Evolutionary conservation across 1,140 invertebrate species (phyloP), one percentile per base, ranked within the genome.

Genomic region (Xylocopa sonorina): DNA sequence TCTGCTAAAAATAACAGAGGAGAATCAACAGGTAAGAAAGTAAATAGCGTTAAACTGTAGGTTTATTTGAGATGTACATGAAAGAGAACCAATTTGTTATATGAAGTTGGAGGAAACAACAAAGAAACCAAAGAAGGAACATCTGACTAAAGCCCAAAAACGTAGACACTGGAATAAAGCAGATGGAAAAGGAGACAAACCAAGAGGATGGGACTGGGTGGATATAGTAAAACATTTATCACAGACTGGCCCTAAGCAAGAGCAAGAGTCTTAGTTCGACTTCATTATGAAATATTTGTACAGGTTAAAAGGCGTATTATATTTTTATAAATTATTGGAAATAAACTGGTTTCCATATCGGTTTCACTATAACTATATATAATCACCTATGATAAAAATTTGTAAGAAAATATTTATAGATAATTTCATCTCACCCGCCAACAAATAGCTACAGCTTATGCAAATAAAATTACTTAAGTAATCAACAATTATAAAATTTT

Each of bases 171-270:
- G 97, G 96, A 97, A 98, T 89, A 93, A 95, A 80, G 93, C 96
- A 0, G 97, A 98, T 93, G 93, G 94, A 14, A 96, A 96, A 79
- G 97, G 97, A 2, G 97, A 98, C 85, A 95, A 95, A 82, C 96
- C 97, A 1, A 93, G 98, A 38, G 98, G 98, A 3, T 98, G 96
- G 95, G 95, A 99, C 92, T 99, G 98, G 98, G 96, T 99, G 5
- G 98, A 99, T 90, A 95, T 99, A 78, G 95, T 99, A 38, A 98
- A 98, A 93, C 98, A 99, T 93, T 94, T 99, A 50, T 97, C 97
- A n/a, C 98, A 99, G 90, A 96, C 95, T 77, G 96, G 96, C 60
- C 91, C 91, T 41, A 94, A 94, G 87, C 92, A 93, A 64, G 92
- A 93, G 41, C 87, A 89, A 78, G 89, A 91, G 46, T 88, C 90